Evolutionary conservation across 2,797 vertebrate genomes (phyloP).

Genomic region (Lithobates sylvaticus): DNA sequence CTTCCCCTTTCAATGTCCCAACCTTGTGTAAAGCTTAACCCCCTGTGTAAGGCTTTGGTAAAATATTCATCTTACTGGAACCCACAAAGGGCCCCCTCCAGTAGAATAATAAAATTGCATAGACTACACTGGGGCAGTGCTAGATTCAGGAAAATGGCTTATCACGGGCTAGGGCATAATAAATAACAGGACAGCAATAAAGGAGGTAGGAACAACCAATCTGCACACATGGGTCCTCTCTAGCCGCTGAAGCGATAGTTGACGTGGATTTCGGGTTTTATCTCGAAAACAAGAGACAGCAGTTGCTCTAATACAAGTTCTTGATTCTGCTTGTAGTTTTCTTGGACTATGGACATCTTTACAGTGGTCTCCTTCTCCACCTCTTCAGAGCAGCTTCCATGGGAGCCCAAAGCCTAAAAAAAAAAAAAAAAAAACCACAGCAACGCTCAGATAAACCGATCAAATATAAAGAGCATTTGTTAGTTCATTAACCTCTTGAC

Average conservation of each 20-base stretch:
- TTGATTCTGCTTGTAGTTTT: constrained; percentile 78
- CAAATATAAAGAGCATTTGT: background rate
- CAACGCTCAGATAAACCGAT: background rate
- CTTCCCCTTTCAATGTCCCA: constrained; percentile 13
- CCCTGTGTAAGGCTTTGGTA: constrained; percentile 22
- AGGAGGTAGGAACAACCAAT: background rate
- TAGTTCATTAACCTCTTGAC: no score
- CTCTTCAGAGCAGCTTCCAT: constrained; percentile 79
- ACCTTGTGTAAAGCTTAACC: constrained; percentile 3
- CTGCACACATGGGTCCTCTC: background rate
- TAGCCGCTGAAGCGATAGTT: constrained; percentile 82
- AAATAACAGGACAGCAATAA: constrained; percentile 18
- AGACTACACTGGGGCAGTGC: constrained; percentile 17
- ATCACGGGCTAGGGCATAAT: constrained; percentile 14
- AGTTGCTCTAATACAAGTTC: constrained; percentile 79
- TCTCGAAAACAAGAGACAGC: constrained; percentile 78
- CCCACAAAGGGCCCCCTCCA: background rate
- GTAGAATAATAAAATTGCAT: constrained; percentile 18
- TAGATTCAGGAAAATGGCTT: constrained; percentile 7
- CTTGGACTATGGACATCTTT: constrained; percentile 79
- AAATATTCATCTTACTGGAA: background rate
- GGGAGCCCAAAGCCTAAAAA: constrained; percentile 78
- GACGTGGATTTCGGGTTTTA: constrained; percentile 80
- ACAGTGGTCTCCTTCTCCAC: constrained; percentile 81
- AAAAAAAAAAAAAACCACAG: background rate